Evolutionary conservation across 2,113 vertebrate genomes (phyloP).

Genomic region (Cairina moschata): DNA sequence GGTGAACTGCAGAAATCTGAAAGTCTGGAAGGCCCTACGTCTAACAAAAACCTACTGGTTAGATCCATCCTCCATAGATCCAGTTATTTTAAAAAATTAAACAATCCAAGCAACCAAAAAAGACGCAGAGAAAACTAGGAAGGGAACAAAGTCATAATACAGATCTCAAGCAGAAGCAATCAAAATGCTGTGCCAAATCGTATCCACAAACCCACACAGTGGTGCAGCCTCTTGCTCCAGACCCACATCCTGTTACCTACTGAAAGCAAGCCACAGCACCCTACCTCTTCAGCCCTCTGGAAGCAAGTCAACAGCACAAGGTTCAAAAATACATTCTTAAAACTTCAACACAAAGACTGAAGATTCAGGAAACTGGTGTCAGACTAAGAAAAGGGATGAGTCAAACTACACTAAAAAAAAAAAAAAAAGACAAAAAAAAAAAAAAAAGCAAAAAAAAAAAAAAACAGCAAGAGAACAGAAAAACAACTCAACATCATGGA

Average conservation of each 20-base stretch:
- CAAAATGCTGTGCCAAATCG: not conserved
- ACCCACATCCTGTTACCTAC: slow-evolving; percentile 61
- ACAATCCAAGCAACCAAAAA: not conserved
- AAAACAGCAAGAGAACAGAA: slow-evolving; percentile 19
- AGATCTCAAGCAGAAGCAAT: not conserved
- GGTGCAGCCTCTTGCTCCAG: not conserved
- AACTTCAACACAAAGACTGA: slow-evolving; percentile 13
- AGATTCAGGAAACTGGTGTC: slow-evolving; percentile 26
- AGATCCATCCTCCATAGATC: not conserved
- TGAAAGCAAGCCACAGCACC: slow-evolving; percentile 34
- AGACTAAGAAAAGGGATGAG: slow-evolving; percentile 48
- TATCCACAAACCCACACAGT: not conserved
- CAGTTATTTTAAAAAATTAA: not conserved
- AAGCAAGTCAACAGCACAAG: slow-evolving; percentile 23
- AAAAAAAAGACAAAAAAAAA: no score
- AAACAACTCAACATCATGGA: slow-evolving; percentile 42
- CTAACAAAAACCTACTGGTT: not conserved
- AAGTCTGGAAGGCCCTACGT: not conserved
- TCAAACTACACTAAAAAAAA: slow-evolving; percentile 35
- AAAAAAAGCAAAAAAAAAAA: not conserved
- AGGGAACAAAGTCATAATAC: not conserved
- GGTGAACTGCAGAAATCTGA: not conserved
- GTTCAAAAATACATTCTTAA: slow-evolving; percentile 47
- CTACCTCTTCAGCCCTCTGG: not conserved
- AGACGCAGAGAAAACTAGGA: not conserved